These are phyloP conservation scores for Chitala chitala DNA, from an alignment of 2,113 vertebrate species.

Conservation along the genomic window DNA sequence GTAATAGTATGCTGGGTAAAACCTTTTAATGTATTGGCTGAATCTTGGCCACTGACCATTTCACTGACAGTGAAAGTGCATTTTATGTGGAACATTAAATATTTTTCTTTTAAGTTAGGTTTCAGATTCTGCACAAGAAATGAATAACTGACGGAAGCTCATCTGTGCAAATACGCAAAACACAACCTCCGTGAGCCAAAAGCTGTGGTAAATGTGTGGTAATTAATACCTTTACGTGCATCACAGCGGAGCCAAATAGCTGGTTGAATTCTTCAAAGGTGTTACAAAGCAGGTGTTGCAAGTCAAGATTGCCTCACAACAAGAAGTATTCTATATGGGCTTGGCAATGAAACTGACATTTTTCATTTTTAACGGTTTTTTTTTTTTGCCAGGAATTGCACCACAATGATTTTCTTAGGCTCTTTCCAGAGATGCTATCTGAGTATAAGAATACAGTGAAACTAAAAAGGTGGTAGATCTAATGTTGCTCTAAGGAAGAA, in stretches of 20 bases:
- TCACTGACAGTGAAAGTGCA: too few relatives aligned
- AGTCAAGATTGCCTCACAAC: conserved; percentile 34
- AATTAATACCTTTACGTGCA: neutral
- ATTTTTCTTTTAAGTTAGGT: neutral
- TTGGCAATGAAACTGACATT: conserved; percentile 47
- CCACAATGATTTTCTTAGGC: conserved; percentile 42
- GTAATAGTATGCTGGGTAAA: too few relatives aligned
- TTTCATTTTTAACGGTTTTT: conserved; percentile 37
- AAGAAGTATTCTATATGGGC: conserved; percentile 47
- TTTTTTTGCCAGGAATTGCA: conserved; percentile 40
- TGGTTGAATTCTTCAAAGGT: neutral
- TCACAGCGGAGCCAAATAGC: neutral
- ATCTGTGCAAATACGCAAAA: too few relatives aligned
- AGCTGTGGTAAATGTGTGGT: neutral
- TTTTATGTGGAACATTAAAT: too few relatives aligned
- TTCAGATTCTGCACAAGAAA: neutral
- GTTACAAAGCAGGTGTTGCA: conserved; percentile 52
- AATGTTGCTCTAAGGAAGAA: too few relatives aligned
- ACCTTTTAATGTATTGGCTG: too few relatives aligned
- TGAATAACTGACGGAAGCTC: too few relatives aligned
- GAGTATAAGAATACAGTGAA: too few relatives aligned
- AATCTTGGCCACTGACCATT: too few relatives aligned
- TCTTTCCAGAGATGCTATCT: conserved; percentile 46
- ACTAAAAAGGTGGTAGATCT: too few relatives aligned
- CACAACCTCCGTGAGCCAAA: neutral